A percentile compares a stretch with the other conserved stretches of the same genome.
Evolutionary conservation across 2,797 vertebrate genomes (phyloP).

Genomic region (Tiaroga cobitis): DNA sequence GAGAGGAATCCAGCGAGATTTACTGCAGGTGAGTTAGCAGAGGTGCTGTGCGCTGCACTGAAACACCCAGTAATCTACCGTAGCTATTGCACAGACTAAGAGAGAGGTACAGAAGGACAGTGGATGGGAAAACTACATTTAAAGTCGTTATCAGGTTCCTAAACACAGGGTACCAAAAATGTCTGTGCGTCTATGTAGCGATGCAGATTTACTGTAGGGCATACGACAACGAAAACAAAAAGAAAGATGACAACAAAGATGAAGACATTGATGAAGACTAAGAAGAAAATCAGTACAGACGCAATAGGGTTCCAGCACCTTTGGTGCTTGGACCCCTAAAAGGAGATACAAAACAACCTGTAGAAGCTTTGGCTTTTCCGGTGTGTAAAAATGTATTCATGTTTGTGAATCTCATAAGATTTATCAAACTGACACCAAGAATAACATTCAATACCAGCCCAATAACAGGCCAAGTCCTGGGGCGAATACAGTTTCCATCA

Average conservation of each 20-base stretch:
- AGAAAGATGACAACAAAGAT: background rate
- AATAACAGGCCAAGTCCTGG: slow-evolving; percentile 42
- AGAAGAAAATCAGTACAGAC: background rate
- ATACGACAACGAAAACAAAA: background rate
- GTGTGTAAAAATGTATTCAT: slow-evolving; percentile 21
- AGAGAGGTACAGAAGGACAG: slow-evolving; percentile 26
- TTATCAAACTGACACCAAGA: slow-evolving; percentile 38
- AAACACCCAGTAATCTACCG: slow-evolving; percentile 63
- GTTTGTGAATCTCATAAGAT: slow-evolving; percentile 34
- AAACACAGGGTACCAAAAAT: background rate
- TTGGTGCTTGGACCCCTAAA: background rate
- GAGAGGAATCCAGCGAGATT: slow-evolving; percentile 52
- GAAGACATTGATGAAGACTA: background rate
- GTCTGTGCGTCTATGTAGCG: background rate
- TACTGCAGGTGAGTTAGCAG: slow-evolving; percentile 64
- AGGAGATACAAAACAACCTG: background rate
- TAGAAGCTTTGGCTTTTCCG: background rate
- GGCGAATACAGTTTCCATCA: slow-evolving; percentile 47
- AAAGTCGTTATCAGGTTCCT: slow-evolving; percentile 59
- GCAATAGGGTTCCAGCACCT: too few species aligned
- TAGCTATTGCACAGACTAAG: slow-evolving; percentile 55
- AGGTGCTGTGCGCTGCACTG: slow-evolving; percentile 48
- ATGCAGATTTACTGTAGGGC: background rate
- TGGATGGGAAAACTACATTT: slow-evolving; percentile 50
- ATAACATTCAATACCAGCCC: slow-evolving; percentile 44